Evolutionary conservation across 1,140 invertebrate genomes (phyloP), one percentile per base, ranked within the genome.

Genomic region (Brachionus koreanus): DNA sequence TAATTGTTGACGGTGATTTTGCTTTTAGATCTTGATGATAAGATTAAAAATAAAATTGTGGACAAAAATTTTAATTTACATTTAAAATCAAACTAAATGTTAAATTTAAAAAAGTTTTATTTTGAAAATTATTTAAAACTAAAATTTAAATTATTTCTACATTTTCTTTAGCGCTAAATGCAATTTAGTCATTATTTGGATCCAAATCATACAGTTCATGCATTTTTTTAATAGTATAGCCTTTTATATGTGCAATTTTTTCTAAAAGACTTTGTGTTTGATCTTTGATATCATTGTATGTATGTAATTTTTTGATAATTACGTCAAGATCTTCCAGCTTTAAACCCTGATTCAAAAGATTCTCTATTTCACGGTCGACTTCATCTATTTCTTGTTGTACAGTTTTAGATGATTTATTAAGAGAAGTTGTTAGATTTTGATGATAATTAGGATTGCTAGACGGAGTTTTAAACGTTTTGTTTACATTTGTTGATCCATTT

Each of bases 211-310:
- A 79, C 3, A 79, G 6, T 16, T 79, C 76, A 25, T 79, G 76
- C 49, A 79, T 65, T 79, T 79, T 65, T 79, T 79, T 79, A 25
- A 79, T 57, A 13, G 76, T 61, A 23, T 37, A 19, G 7, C 61
- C 49, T 25, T 39, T 79, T 7, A 79, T 19, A 79, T 79, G 33
- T 25, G 76, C 76, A 43, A 79, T 25, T 42, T 42, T 57, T 65
- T 79, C 76, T 25, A 79, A 43, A 12, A 79, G 49, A 42, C 12
- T 65, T 61, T 57, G 61, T 10, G 49, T 16, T 12, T 19, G 6
- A 42, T 79, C 76, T 61, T 79, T 79, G 9, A 79, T 61, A 39
- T 79, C 76, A 43, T 79, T 79, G 33, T 79, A 79, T 0, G 23
- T 13, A 5, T 79, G 76, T 5, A 79, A 43, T 61, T 79, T 79